phyloP scores from a whole-genome alignment of 2,888 invertebrate species.

The Callyntrura sp. region DNA sequence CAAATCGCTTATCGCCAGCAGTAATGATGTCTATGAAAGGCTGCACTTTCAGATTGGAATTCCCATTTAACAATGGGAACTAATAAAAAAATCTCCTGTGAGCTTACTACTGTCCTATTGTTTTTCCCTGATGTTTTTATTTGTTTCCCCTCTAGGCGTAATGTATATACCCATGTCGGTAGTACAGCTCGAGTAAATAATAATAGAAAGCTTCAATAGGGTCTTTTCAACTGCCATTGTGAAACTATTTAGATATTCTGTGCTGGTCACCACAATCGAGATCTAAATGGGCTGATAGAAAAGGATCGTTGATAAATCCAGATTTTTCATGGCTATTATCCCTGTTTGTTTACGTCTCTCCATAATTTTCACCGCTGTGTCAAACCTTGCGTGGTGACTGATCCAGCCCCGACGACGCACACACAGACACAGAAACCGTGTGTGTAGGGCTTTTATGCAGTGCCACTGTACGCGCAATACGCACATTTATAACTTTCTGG shows the following conservation, averaged over 20 bases:
- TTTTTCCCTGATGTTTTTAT: too few species aligned
- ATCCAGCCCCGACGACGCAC: too few species aligned
- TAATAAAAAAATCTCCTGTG: neutral
- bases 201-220: too few species aligned
- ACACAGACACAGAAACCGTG: too few species aligned
- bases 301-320: constrained; percentile 28
- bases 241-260: constrained; percentile 24
- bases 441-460: too few species aligned
- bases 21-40: constrained; percentile 16
- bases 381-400: too few species aligned
- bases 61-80: too few species aligned
- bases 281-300: constrained; percentile 29
- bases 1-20: constrained; percentile 37
- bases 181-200: too few species aligned
- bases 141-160: too few species aligned
- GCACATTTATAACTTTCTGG: neutral
- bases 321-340: constrained; percentile 40
- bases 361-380: constrained; percentile 37
- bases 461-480: neutral
- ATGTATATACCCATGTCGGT: too few species aligned
- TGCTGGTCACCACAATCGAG: neutral
- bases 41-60: neutral
- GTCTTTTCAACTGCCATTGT: too few species aligned
- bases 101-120: too few species aligned
- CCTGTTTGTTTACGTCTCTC: neutral